Evolutionary conservation across 2,888 invertebrate species (phyloP).

Genomic region (Ormyrus labotus): DNA sequence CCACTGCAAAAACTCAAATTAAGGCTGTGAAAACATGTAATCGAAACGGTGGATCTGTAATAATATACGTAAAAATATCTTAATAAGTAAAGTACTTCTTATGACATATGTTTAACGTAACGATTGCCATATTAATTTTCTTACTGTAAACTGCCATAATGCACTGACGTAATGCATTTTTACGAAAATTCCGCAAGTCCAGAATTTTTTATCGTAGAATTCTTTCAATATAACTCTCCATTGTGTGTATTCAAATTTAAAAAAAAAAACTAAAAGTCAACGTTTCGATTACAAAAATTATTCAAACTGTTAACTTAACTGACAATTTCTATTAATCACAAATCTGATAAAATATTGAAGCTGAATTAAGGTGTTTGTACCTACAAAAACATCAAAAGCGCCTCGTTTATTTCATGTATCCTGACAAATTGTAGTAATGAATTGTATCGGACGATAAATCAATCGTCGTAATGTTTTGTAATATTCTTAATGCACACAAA

Average conservation of each 20-base stretch:
- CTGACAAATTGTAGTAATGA: too few relatives aligned
- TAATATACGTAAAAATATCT: conserved; percentile 20
- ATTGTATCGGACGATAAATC: neutral
- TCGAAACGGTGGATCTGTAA: conserved; percentile 45
- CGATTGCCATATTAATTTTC: conserved; percentile 20
- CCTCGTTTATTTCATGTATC: conserved; percentile 5
- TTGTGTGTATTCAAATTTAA: too few relatives aligned
- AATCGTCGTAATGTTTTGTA: conserved; percentile 3
- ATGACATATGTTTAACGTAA: conserved; percentile 2
- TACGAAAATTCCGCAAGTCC: neutral
- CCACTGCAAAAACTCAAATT: conserved; percentile 49
- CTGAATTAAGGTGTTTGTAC: neutral
- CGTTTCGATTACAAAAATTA: conserved; percentile 48
- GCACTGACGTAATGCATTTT: too few relatives aligned
- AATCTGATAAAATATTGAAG: neutral
- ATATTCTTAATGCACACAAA: conserved; percentile 1
- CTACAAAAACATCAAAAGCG: neutral
- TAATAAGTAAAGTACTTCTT: neutral
- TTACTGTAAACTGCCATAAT: conserved; percentile 18
- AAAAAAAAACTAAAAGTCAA: conserved; percentile 20
- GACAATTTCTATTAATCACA: conserved; percentile 9
- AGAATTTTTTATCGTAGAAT: neutral
- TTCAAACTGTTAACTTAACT: conserved; percentile 24
- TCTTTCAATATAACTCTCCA: neutral
- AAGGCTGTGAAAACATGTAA: conserved; percentile 55